Evolutionary conservation across 1,140 invertebrate genomes (phyloP).

Genomic region (Zophobas morio): DNA sequence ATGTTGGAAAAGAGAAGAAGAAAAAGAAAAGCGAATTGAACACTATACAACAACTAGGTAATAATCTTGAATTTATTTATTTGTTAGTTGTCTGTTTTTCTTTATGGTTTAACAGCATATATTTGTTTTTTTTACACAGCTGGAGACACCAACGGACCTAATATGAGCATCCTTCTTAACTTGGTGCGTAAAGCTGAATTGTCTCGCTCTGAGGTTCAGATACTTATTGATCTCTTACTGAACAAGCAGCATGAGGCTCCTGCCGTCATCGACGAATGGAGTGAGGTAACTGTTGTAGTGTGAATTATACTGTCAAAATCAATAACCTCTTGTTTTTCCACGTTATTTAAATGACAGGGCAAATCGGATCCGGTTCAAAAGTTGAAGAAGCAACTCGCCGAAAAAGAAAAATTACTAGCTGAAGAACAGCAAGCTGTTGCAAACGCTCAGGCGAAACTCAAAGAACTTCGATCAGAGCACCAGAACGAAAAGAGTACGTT

Average conservation of each 20-base stretch:
- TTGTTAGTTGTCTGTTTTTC: neutral
- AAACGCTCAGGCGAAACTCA: constrained; percentile 81
- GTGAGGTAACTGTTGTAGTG: constrained; percentile 73
- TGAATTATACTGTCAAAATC: constrained; percentile 29
- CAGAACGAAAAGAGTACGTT: constrained; percentile 75
- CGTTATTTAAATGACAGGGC: constrained; percentile 69
- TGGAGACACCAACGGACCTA: constrained; percentile 75
- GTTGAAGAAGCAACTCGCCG: constrained; percentile 88
- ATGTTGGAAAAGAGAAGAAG: constrained; percentile 68
- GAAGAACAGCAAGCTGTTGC: constrained; percentile 81
- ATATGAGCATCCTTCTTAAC: constrained; percentile 79
- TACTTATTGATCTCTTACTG: constrained; percentile 87
- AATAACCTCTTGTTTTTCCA: constrained; percentile 27
- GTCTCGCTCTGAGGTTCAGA: constrained; percentile 88
- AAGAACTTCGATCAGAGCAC: constrained; percentile 83
- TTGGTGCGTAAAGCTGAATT: constrained; percentile 84
- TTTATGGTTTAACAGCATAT: neutral
- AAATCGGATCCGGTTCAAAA: constrained; percentile 88
- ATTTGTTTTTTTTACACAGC: constrained; percentile 65
- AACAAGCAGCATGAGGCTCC: constrained; percentile 88
- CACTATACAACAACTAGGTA: constrained; percentile 70
- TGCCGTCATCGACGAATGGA: constrained; percentile 85
- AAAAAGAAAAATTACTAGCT: constrained; percentile 81
- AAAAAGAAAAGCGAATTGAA: constrained; percentile 72
- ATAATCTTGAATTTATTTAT: constrained; percentile 2